A percentile compares a stretch with the other conserved stretches of the same genome.
phyloP scores from a whole-genome alignment of 2,113 vertebrate species.

The Petaurus breviceps region DNA sequence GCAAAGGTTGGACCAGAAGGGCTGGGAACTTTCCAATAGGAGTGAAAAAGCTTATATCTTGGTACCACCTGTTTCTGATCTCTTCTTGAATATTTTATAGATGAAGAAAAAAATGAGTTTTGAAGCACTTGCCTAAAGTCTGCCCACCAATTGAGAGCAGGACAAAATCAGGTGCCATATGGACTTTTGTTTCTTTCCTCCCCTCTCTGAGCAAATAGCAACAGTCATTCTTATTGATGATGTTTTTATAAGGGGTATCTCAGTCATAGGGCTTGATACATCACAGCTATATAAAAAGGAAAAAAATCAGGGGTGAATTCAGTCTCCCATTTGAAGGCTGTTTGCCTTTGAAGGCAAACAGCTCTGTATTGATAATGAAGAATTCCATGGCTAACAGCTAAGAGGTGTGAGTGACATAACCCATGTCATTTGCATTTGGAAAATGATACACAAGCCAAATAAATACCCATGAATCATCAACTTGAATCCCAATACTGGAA shows the following conservation, averaged over 20 bases:
- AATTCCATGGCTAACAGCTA: neutral
- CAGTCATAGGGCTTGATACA: neutral
- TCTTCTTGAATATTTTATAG: conserved; percentile 49
- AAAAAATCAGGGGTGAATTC: neutral
- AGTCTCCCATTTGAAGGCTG: neutral
- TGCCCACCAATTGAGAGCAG: neutral
- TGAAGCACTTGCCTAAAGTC: neutral
- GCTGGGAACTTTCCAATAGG: neutral
- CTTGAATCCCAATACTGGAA: neutral
- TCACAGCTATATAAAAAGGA: neutral
- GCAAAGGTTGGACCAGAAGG: neutral
- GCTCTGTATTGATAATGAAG: neutral
- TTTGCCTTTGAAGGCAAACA: neutral
- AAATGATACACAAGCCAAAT: neutral
- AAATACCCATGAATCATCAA: neutral
- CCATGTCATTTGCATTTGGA: neutral
- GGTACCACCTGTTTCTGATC: neutral
- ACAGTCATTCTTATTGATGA: neutral
- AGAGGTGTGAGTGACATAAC: neutral
- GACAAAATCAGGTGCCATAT: neutral
- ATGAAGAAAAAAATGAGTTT: conserved; percentile 58
- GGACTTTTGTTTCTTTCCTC: conserved; percentile 5
- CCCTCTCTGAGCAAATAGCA: conserved; percentile 32
- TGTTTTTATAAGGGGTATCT: neutral
- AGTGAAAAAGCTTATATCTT: neutral